A percentile compares a stretch with the other conserved stretches of the same genome.
Evolutionary conservation across 2,797 vertebrate species (phyloP).

Genomic region (Smutsia temminckii): DNA sequence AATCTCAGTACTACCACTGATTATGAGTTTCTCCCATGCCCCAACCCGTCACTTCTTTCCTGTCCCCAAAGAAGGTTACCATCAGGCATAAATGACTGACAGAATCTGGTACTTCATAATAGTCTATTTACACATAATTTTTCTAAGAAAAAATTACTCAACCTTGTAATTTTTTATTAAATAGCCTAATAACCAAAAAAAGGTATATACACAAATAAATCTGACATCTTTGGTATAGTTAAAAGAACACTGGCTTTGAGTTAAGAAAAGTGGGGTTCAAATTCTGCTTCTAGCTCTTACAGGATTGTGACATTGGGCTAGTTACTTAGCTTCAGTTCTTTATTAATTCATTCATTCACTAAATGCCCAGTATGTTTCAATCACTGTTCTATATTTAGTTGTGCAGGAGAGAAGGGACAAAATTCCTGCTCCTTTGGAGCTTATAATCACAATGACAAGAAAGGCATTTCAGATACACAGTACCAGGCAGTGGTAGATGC

Average conservation of each 20-base stretch:
- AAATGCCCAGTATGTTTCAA: not conserved
- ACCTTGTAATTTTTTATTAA: not conserved
- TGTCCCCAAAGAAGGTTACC: not conserved
- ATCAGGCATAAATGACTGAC: not conserved
- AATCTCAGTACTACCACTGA: not conserved
- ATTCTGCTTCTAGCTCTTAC: not conserved
- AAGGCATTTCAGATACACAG: conserved; percentile 19
- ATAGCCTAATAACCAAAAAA: not conserved
- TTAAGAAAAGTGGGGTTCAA: not conserved
- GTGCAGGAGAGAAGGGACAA: not conserved
- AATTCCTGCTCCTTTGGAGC: not conserved
- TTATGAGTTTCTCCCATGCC: not conserved
- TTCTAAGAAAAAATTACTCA: not conserved
- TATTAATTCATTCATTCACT: not conserved
- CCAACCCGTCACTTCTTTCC: not conserved
- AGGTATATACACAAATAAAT: not conserved
- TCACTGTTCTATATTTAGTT: not conserved
- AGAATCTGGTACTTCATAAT: not conserved
- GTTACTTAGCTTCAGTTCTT: not conserved
- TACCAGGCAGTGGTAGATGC: not conserved
- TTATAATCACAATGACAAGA: not conserved
- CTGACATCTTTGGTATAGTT: not conserved
- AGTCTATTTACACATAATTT: not conserved
- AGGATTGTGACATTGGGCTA: not conserved
- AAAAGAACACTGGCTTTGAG: not conserved